Evolutionary conservation across 2,888 invertebrate species (phyloP), one percentile per base, ranked within the genome.

Genomic region (Malacosoma neustria): DNA sequence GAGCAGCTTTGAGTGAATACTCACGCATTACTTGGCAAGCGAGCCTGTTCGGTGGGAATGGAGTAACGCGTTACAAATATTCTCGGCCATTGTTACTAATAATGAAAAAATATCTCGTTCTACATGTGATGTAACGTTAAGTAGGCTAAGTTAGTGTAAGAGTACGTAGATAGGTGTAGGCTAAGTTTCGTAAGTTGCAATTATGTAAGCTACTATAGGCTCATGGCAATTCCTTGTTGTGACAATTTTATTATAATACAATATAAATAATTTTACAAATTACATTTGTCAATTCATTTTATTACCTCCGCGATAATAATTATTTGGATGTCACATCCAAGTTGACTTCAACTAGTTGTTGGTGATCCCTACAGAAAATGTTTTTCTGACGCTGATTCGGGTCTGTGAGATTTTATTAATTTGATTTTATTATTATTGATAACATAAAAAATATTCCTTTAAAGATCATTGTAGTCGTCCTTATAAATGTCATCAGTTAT

Each of bases 41-140:
- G 15, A 34, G 34, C 33, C 43, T 40, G 46, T 51, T 52, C 49
- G 51, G 54, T 70, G 61, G 54, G 61, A 65, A 66, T 58, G 68
- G 66, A 70, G 68, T 65, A 54, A 59, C 48, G 58, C 57, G 65
- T 47, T 48, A 46, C 42, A 44, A 54, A 44, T 52, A 53, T 57
- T 58, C 56, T 67, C 71, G 73, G 72, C 72, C 64, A 68, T 71
- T 75, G 70, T 74, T 74, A 72, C 69, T 74, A 77, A 71, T 69
- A 61, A 53, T 55, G 53, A 58, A 63, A 67, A 65, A 60, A 71
- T 75, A 80, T 84, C 81, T 84, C 81, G 81, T 77, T 85, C 68
- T 80, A 75, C 63, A 80, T 84, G 85, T 85, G 85, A 85, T 85
- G 82, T 85, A 80, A 75, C 61, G 49, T 75, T 84, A 84, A 84